These are phyloP conservation scores for Conomelus anceps DNA, from an alignment of 2,888 invertebrate species.

Conservation along the genomic window DNA sequence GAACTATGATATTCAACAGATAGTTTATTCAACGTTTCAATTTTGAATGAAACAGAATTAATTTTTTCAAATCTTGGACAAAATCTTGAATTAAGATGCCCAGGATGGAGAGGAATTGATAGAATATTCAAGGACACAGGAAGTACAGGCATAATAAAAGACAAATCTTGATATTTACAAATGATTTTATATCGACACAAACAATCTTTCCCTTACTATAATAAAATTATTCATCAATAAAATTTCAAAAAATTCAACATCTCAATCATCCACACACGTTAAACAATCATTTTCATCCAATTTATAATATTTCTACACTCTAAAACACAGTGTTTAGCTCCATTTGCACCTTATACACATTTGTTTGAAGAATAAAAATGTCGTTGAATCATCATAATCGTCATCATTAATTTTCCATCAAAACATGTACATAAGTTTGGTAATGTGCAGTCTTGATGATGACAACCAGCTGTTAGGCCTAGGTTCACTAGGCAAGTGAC, in stretches of 20 bases:
- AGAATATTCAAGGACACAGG: too few species aligned
- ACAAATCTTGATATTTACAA: background rate
- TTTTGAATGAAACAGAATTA: too few species aligned
- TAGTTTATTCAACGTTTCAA: too few species aligned
- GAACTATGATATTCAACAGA: too few species aligned
- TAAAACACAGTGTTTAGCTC: background rate
- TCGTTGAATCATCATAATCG: background rate
- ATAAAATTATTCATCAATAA: background rate
- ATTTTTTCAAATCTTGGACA: too few species aligned
- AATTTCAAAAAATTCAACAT: background rate
- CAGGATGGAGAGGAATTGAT: too few species aligned
- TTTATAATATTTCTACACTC: background rate
- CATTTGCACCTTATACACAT: background rate
- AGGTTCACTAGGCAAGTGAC: background rate
- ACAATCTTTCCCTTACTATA: background rate
- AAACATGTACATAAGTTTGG: too few species aligned
- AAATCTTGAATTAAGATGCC: too few species aligned
- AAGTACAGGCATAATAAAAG: background rate
- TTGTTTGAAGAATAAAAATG: background rate
- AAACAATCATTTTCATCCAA: background rate
- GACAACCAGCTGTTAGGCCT: background rate
- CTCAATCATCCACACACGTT: background rate
- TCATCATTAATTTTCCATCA: background rate
- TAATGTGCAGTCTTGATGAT: background rate
- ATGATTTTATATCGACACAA: background rate